phyloP scores from a whole-genome alignment of 30 jellyfish, hydroid and myxozoan species.

The Nemopilema nomurai region DNA sequence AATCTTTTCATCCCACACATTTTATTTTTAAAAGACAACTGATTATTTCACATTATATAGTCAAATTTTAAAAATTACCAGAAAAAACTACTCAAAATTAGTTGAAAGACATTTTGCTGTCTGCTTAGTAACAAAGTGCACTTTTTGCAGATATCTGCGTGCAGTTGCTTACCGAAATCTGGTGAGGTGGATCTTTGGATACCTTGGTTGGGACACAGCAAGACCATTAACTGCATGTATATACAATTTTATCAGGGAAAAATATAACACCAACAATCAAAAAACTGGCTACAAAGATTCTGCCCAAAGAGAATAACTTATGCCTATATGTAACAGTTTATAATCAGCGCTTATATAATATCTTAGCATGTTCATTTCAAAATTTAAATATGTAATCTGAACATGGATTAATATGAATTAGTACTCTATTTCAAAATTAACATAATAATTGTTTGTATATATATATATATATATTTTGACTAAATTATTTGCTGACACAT shows the following conservation, averaged over 20 bases:
- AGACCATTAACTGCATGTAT: neutral
- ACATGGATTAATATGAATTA: neutral
- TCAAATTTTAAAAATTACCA: neutral
- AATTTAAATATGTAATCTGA: neutral
- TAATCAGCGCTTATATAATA: neutral
- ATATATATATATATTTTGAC: neutral
- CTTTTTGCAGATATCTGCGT: neutral
- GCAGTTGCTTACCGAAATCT: constrained; percentile 5
- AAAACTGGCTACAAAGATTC: neutral
- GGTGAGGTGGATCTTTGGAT: neutral
- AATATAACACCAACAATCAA: neutral
- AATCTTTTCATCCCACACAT: neutral
- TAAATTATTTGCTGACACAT: neutral
- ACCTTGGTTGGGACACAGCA: constrained; percentile 9
- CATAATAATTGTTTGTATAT: neutral
- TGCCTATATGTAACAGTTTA: neutral
- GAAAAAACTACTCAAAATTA: neutral
- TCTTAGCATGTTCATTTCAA: neutral
- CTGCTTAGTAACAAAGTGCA: neutral
- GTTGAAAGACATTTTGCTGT: neutral
- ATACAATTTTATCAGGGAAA: neutral
- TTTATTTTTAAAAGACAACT: neutral
- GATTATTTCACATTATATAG: neutral
- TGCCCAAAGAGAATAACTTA: neutral
- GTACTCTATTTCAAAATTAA: neutral